Base-by-base conservation (phyloP, 2,888 invertebrate species). In the Dendrolimus houi region DNA sequence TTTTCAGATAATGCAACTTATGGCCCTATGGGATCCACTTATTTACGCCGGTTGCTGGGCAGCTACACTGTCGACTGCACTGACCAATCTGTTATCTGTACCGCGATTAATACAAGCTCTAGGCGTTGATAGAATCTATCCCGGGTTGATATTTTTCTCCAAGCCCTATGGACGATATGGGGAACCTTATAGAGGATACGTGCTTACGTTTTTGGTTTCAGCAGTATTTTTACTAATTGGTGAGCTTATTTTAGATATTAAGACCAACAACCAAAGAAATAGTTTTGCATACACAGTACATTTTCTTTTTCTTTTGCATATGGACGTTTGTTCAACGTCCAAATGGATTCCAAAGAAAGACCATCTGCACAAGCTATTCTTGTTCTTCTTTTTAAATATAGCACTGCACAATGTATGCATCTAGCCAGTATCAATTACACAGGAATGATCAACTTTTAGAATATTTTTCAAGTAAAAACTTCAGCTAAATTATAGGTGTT, bases 31-130 rank as follows among this genome's bases (percentile, higher is more conserved):
- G 94, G 95, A 96, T n/a, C 97, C 97, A 0, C 87, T 99, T 10
- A 98, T 98, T 72, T 97, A 97, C 79, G 96, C 96, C 1, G 99
- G 99, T 1, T 98, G 98, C 75, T 98, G 97, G 87, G 98, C 98
- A 1, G 99, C 99, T 7, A 98, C 99, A 0, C 90, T 99, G n/a
- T 98, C 97, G 54, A 98, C 98, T 0, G 98, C 99, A 0, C 89
- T 99, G 53, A 99, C 98, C 2, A 97, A 98, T 86, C 91, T 99
- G 60, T 92, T 99, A 54, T 97, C 98, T 0, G 98, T 99, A 3
- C 99, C 99, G 6, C 91, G 96, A 52, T 86, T 96, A 47, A 94
- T 96, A 59, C 96, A 96, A 77, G 98, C 98, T 1, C 92, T 99
- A 52, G 98, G 98, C 60, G 95, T 96, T 61, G 99, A 99, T 88